phyloP scores from a whole-genome alignment of 2,113 vertebrate genomes.

The Fregetta grallaria region DNA sequence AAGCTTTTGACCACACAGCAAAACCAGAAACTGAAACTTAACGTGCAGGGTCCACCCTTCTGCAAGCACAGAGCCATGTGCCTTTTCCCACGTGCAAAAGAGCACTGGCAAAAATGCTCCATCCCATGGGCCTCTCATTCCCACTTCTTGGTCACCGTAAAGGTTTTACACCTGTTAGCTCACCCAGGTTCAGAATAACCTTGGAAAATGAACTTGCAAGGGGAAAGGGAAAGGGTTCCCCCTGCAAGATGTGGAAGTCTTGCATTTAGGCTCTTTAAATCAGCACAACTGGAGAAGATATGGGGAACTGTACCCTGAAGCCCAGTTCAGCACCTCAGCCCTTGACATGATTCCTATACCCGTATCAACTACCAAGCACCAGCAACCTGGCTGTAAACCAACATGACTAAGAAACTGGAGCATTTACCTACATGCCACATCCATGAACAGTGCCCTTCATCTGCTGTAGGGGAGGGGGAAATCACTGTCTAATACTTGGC shows the following conservation, averaged over 20 bases:
- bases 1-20: background rate
- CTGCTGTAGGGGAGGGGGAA: background rate
- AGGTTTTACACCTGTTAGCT: background rate
- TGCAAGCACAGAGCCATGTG: background rate
- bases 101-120: background rate
- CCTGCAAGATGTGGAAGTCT: background rate
- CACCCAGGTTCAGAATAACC: background rate
- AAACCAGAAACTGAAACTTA: background rate
- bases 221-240: background rate
- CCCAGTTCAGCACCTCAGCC: background rate
- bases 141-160: background rate
- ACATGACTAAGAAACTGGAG: background rate
- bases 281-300: background rate
- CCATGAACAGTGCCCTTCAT: background rate
- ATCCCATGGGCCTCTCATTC: background rate
- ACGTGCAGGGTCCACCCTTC: background rate
- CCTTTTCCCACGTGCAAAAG: background rate
- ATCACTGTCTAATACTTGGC: background rate
- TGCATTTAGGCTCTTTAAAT: background rate
- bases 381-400: background rate
- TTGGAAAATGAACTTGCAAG: background rate
- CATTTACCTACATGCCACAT: background rate
- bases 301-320: background rate
- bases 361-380: background rate
- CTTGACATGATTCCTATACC: background rate